Conservation (phyloP, 2,797 vertebrate species). For the Macropus fuliginosus region DNA sequence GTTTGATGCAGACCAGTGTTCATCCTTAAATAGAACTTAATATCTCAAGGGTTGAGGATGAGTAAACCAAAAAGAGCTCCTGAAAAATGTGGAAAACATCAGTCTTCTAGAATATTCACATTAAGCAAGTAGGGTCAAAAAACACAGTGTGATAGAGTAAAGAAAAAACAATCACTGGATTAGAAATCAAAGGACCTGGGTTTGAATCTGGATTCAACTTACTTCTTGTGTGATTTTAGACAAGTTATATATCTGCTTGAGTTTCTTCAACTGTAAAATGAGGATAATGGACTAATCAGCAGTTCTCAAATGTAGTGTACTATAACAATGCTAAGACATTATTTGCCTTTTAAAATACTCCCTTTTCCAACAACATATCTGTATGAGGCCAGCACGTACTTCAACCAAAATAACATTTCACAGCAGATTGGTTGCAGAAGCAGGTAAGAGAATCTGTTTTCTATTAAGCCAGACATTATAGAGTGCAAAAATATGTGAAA, state of each 20-base stretch:
- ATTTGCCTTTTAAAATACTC: background rate
- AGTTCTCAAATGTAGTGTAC: background rate
- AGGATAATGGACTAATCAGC: background rate
- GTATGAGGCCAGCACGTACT: background rate
- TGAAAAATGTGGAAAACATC: background rate
- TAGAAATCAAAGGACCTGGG: background rate
- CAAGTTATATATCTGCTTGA: background rate
- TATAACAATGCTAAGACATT: background rate
- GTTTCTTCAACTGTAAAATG: background rate
- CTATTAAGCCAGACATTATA: background rate
- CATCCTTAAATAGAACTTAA: background rate
- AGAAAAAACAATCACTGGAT: background rate
- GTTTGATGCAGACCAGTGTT: background rate
- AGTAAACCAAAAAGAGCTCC: background rate
- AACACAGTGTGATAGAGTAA: background rate
- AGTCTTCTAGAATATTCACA: background rate
- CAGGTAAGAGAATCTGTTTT: background rate
- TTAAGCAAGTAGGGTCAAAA: background rate
- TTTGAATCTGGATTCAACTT: background rate
- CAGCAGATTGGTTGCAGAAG: background rate
- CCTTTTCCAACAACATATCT: background rate
- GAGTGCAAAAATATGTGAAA: background rate
- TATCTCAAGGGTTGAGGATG: background rate
- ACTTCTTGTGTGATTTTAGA: background rate
- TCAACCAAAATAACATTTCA: background rate